Percentiles rank a stretch among this genome's conserved stretches.
phyloP scores from a whole-genome alignment of 2,888 invertebrate genomes.

The Fabriciana adippe region DNA sequence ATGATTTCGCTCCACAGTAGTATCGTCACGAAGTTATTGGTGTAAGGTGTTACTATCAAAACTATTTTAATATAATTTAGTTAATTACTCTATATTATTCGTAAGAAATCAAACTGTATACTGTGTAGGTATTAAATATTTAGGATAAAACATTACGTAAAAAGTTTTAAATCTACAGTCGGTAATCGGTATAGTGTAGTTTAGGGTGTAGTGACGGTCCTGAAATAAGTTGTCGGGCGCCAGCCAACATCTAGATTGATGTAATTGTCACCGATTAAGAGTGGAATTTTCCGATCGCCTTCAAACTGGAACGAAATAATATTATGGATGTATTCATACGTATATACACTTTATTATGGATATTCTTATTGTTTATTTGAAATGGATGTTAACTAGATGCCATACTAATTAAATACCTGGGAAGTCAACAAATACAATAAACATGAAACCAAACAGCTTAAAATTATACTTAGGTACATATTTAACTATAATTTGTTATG shows the following conservation, averaged over 20 bases:
- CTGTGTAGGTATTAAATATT: too few relatives aligned
- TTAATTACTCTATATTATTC: too few relatives aligned
- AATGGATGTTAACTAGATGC: constrained; percentile 35
- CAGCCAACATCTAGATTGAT: constrained; percentile 58
- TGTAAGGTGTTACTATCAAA: too few relatives aligned
- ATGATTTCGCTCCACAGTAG: too few relatives aligned
- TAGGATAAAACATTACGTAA: too few relatives aligned
- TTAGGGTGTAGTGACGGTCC: background rate
- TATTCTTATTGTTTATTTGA: constrained; percentile 35
- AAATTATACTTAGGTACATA: constrained; percentile 10
- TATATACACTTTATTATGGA: constrained; percentile 24
- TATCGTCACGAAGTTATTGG: too few relatives aligned
- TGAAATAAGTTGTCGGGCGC: constrained; percentile 39
- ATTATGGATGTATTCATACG: constrained; percentile 30
- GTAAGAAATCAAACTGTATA: too few relatives aligned
- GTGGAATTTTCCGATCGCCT: constrained; percentile 68
- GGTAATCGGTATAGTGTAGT: background rate
- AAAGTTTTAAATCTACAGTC: too few relatives aligned
- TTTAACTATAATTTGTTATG: constrained; percentile 11
- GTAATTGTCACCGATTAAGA: constrained; percentile 63
- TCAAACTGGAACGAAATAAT: constrained; percentile 42
- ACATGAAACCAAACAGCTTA: constrained; percentile 7
- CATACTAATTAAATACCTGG: constrained; percentile 25
- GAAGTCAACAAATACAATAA: constrained; percentile 7
- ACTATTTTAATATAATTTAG: too few relatives aligned